A percentile compares a stretch with the other conserved stretches of the same genome.
Conservation (phyloP, 2,113 vertebrate genomes). For the Lycaon pictus region DNA sequence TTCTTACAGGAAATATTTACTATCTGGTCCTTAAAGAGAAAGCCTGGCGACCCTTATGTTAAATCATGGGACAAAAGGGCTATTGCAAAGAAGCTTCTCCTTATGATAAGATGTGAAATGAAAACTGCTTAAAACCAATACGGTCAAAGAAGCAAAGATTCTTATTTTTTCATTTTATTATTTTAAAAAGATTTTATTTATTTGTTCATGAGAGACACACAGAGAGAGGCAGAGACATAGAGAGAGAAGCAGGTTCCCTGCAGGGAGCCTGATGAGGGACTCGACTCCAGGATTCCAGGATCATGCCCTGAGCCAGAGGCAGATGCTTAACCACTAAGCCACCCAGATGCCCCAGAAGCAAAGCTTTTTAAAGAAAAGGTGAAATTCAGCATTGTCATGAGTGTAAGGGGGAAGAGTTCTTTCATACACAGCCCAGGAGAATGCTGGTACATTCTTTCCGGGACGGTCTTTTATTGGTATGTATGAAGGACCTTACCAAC, state of each 20-base stretch:
- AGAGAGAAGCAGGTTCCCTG: too few species aligned
- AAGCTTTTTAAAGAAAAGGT: background rate
- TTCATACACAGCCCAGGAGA: too few species aligned
- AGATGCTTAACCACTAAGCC: too few species aligned
- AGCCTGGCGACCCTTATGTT: background rate
- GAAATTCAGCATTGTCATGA: background rate
- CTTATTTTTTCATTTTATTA: too few species aligned
- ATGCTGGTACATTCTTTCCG: fast-evolving
- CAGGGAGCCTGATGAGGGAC: too few species aligned
- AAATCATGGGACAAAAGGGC: background rate
- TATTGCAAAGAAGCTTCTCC: background rate
- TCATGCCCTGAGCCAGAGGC: too few species aligned
- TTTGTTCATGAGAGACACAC: too few species aligned
- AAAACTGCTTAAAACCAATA: background rate
- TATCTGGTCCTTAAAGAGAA: background rate
- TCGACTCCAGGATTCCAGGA: too few species aligned
- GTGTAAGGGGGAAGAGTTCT: background rate
- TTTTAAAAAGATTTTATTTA: too few species aligned
- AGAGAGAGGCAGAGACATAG: too few species aligned
- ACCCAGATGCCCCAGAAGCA: background rate
- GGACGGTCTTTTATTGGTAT: background rate
- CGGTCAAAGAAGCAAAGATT: background rate
- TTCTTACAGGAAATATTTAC: background rate
- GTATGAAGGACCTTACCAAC: fast-evolving
- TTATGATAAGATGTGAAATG: background rate